These are phyloP conservation scores for Agelaius tricolor DNA, from an alignment of 2,113 vertebrate species.

Conservation along the genomic window DNA sequence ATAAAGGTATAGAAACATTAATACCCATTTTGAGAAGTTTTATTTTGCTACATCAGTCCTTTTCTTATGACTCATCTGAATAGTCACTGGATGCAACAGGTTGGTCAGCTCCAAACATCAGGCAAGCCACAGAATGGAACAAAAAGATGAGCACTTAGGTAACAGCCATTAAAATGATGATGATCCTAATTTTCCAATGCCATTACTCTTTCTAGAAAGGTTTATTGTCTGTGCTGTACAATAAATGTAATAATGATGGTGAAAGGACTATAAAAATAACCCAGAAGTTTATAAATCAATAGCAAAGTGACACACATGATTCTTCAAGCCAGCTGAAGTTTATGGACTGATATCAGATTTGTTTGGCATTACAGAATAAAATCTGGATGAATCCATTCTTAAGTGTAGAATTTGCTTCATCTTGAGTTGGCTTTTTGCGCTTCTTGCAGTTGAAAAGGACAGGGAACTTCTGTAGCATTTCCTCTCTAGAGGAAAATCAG, in stretches of 20 bases:
- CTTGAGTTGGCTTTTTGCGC: neutral
- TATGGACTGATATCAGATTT: neutral
- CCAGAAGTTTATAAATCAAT: constrained; percentile 6
- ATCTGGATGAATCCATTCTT: neutral
- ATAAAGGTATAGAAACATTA: neutral
- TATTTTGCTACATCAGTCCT: neutral
- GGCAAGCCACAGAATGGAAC: neutral
- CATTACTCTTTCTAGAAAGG: constrained; percentile 24
- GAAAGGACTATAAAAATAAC: neutral
- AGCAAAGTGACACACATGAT: neutral
- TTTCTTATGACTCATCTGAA: neutral
- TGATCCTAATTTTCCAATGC: neutral
- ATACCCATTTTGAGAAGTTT: neutral
- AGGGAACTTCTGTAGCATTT: neutral
- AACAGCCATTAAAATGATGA: constrained; percentile 17
- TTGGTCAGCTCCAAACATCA: neutral
- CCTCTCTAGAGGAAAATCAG: neutral
- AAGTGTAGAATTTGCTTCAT: neutral
- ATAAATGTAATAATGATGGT: neutral
- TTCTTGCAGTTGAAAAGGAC: neutral
- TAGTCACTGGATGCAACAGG: neutral
- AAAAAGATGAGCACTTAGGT: neutral
- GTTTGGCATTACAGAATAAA: neutral
- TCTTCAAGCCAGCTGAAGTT: neutral
- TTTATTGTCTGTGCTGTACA: constrained; percentile 14